Evolutionary conservation across 2,797 vertebrate genomes (phyloP).

Genomic region (Brachyrhaphis roseni): DNA sequence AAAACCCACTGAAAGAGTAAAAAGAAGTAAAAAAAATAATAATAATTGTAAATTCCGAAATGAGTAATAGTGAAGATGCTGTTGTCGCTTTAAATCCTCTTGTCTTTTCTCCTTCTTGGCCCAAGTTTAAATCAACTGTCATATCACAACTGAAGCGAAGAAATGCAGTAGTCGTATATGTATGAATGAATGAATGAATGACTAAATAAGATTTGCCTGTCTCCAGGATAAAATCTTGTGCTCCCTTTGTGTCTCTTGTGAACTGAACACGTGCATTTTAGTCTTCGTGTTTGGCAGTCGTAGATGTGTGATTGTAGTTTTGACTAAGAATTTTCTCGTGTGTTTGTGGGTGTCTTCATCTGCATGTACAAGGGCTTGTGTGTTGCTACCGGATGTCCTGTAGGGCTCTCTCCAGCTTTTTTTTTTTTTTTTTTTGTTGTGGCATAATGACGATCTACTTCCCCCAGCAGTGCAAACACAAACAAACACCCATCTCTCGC

Average conservation of each 20-base stretch:
- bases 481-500: conserved; percentile 27
- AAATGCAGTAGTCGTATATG: conserved; percentile 73
- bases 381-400: conserved; percentile 26
- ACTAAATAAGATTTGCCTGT: conserved; percentile 78
- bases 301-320: neutral
- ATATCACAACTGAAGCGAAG: conserved; percentile 64
- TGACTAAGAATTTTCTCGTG: conserved; percentile 2
- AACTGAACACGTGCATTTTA: conserved; percentile 15
- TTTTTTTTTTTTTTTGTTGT: conserved; percentile 12
- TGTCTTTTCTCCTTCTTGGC: conserved; percentile 25
- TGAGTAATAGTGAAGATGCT: conserved; percentile 22
- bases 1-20: conserved; percentile 9
- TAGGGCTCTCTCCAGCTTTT: conserved; percentile 26
- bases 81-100: conserved; percentile 39
- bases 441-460: conserved; percentile 44
- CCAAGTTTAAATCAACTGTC: conserved; percentile 65
- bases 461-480: conserved; percentile 19
- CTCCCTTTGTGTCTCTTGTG: conserved; percentile 21
- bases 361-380: conserved; percentile 26
- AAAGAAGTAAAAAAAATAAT: conserved; percentile 1
- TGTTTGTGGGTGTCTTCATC: conserved; percentile 22
- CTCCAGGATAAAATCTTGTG: conserved; percentile 76
- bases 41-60: neutral
- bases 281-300: conserved; percentile 17
- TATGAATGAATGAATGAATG: conserved; percentile 74